Conservation (phyloP, 1,140 invertebrate species). For the Dreissena polymorpha region DNA sequence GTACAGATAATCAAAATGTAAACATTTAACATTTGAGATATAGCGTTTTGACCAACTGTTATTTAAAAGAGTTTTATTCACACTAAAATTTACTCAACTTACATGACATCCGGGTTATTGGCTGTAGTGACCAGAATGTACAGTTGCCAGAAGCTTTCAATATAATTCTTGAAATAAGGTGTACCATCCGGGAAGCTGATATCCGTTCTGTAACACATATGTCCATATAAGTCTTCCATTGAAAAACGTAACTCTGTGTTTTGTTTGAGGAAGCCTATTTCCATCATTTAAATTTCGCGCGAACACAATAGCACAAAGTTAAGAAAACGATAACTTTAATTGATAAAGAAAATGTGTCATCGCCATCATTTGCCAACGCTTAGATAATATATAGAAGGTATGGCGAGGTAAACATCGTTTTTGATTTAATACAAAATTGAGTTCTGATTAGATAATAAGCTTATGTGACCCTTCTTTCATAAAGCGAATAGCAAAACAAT, state of each 20-base stretch:
- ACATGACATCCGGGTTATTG: constrained; percentile 52
- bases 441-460: too few relatives aligned
- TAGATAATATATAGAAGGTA: too few relatives aligned
- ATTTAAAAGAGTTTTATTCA: too few relatives aligned
- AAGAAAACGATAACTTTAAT: neutral
- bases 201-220: constrained; percentile 24
- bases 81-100: too few relatives aligned
- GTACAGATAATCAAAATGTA: too few relatives aligned
- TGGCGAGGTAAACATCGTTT: too few relatives aligned
- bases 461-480: too few relatives aligned
- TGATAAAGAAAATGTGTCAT: neutral
- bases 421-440: too few relatives aligned
- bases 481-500: too few relatives aligned
- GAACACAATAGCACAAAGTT: neutral
- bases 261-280: neutral
- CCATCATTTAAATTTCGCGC: neutral
- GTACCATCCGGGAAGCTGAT: constrained; percentile 37
- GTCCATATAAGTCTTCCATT: neutral
- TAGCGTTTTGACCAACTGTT: too few relatives aligned
- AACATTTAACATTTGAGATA: too few relatives aligned
- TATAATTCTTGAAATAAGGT: constrained; percentile 37
- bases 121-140: constrained; percentile 44
- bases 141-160: constrained; percentile 50
- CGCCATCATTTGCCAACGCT: too few relatives aligned
- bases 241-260: neutral